A percentile compares a stretch with the other conserved stretches of the same genome.
Evolutionary conservation across 2,113 vertebrate genomes (phyloP).

Genomic region (Ahaetulla prasina): DNA sequence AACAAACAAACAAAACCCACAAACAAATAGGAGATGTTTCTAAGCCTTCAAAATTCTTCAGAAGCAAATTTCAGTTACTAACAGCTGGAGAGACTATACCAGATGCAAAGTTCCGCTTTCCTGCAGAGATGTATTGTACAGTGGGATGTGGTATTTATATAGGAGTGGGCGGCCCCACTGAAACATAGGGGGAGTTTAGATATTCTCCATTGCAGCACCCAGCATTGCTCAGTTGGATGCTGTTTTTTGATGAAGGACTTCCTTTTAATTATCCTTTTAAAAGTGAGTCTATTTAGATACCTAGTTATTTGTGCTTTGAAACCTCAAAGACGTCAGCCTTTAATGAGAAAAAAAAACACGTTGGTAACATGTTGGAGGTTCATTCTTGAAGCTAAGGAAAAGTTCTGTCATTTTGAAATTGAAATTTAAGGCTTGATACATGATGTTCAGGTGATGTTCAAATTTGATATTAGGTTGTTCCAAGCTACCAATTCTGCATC

Average conservation of each 20-base stretch:
- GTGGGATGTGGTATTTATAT: neutral
- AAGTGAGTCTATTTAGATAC: neutral
- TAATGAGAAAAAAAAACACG: neutral
- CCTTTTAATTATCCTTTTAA: neutral
- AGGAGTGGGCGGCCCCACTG: accelerated
- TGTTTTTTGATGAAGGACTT: neutral
- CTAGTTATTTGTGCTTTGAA: neutral
- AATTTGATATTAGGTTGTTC: neutral
- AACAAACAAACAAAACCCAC: neutral
- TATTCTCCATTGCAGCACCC: slow-evolving; percentile 1
- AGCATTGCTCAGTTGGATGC: neutral
- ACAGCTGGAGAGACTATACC: neutral
- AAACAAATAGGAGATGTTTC: neutral
- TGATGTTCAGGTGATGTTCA: neutral
- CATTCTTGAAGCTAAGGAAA: neutral
- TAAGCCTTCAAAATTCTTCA: neutral
- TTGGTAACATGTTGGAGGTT: neutral
- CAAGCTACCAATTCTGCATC: neutral
- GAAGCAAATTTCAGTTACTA: neutral
- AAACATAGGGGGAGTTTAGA: neutral
- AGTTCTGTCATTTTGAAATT: neutral
- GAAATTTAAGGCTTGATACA: neutral
- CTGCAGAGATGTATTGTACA: neutral
- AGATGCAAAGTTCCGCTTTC: neutral
- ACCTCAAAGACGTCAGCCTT: neutral